Evolutionary conservation across 53 echinoderm and acorn worm genomes (phyloP).

Genomic region (Arbacia lixula): DNA sequence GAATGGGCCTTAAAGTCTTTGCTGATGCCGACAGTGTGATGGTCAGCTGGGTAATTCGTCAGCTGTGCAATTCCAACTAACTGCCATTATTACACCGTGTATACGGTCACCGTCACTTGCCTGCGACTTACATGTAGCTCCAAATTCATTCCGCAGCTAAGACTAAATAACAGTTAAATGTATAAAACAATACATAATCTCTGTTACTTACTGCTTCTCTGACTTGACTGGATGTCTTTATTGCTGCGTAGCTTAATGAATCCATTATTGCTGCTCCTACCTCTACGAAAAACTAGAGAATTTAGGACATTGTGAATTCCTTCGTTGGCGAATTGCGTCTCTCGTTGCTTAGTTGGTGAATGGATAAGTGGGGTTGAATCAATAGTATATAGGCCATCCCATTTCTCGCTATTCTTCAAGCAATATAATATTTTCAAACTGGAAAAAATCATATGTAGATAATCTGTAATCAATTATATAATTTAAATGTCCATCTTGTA

Average conservation of each 20-base stretch:
- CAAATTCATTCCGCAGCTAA: no score
- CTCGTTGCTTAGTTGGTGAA: conserved; percentile 74
- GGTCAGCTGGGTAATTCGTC: no score
- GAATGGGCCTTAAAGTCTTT: no score
- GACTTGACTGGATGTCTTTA: conserved; percentile 92
- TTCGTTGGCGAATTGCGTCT: conserved; percentile 51
- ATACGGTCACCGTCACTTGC: no score
- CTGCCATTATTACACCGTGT: no score
- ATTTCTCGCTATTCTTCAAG: background rate
- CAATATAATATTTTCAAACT: background rate
- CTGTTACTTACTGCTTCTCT: conserved; percentile 91
- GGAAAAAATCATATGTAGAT: background rate
- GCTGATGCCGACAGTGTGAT: no score
- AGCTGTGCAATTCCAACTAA: no score
- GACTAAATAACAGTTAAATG: no score
- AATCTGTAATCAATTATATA: background rate
- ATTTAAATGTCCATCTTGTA: background rate
- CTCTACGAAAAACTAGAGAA: background rate
- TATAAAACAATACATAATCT: no score
- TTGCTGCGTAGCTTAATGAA: conserved; percentile 82
- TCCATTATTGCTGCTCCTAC: conserved; percentile 64
- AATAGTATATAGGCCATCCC: background rate
- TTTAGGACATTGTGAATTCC: background rate
- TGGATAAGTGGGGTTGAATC: conserved; percentile 9
- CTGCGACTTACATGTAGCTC: no score